Evolutionary conservation across 1,140 invertebrate genomes (phyloP), one percentile per base, ranked within the genome.

Genomic region (Antheraea mylitta): DNA sequence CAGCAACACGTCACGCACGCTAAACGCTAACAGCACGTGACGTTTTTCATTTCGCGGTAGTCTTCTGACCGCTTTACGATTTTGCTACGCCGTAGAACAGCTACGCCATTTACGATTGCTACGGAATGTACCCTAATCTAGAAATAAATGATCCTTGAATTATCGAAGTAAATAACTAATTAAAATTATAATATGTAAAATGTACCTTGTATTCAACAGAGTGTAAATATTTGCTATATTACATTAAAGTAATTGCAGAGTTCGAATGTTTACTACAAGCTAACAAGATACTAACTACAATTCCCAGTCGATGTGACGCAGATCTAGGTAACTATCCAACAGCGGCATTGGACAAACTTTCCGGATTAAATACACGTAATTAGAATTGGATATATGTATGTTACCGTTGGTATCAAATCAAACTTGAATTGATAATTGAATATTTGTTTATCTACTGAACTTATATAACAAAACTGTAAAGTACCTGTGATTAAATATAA

Each of bases 1-100:
- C 18, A 42, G 48, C 61, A 70, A 58, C 67, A 64, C 70, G 65
- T 73, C 68, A 74, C 74, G 64, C 64, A 66, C 48, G 53, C 48
- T 16, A 66, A 66, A 66, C 58, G n/a, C 16, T 58, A 66, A 37
- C 18, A 53, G 11, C 11, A 22, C 37, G 58, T 66, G 65, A 65
- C 59, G 65, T 48, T 65, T 65, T 65, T 65, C 64, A 42, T 48
- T 18, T 45, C 11, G 11, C 60, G 7, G 19, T 19, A 18, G n/a
- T 53, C 7, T 48, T 45, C 64, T 48, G 18, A 61, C 48, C 38
- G 62, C 38, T 65, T 19, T 48, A 16, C 48, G 19, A 13, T 53
- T 53, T 13, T 18, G 30, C 61, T 63, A 63, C 61, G 22, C 13
- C 61, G 61, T 63, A 63, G 61, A 10, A 36, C n/a, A 53, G 5